phyloP scores from a whole-genome alignment of 2,888 invertebrate genomes.

The Exephanes ischioxanthus region DNA sequence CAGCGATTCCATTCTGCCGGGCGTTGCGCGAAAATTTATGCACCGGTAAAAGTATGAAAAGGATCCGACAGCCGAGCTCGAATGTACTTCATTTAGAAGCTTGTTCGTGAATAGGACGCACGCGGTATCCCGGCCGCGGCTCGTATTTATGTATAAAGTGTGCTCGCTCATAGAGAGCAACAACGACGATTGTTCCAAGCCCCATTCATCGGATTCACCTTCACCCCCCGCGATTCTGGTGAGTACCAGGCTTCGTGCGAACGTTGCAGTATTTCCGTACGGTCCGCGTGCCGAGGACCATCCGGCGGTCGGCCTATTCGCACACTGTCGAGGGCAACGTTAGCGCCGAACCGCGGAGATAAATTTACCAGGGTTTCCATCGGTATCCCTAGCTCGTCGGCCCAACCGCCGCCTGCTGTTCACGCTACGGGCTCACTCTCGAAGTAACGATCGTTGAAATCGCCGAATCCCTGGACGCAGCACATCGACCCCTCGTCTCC shows the following conservation, averaged over 20 bases:
- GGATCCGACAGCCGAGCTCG: background rate
- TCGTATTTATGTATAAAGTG: slow-evolving; percentile 17
- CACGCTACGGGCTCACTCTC: slow-evolving; percentile 12
- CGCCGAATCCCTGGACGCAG: slow-evolving; percentile 43
- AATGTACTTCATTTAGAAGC: background rate
- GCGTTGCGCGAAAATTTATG: background rate
- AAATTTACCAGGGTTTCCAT: slow-evolving; percentile 59
- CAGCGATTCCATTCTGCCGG: no score
- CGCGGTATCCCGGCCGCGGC: background rate
- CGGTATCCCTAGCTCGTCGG: slow-evolving; percentile 33
- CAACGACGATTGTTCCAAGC: slow-evolving; percentile 59
- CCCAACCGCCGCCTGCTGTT: slow-evolving; percentile 30
- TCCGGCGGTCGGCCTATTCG: slow-evolving; percentile 63
- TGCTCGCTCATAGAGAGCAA: slow-evolving; percentile 24
- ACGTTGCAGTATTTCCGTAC: no score
- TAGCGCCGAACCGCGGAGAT: slow-evolving; percentile 64
- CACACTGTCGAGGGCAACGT: slow-evolving; percentile 57
- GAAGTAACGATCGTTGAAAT: slow-evolving; percentile 50
- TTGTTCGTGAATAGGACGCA: background rate
- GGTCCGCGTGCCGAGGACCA: slow-evolving; percentile 16
- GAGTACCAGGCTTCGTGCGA: slow-evolving; percentile 35
- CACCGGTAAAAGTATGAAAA: background rate
- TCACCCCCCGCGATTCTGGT: slow-evolving; percentile 30
- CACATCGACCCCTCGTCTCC: slow-evolving; percentile 42
- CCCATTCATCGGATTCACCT: slow-evolving; percentile 60